Evolutionary conservation across 2,113 vertebrate species (phyloP), one percentile per base, ranked within the genome.

Genomic region (Python bivittatus): DNA sequence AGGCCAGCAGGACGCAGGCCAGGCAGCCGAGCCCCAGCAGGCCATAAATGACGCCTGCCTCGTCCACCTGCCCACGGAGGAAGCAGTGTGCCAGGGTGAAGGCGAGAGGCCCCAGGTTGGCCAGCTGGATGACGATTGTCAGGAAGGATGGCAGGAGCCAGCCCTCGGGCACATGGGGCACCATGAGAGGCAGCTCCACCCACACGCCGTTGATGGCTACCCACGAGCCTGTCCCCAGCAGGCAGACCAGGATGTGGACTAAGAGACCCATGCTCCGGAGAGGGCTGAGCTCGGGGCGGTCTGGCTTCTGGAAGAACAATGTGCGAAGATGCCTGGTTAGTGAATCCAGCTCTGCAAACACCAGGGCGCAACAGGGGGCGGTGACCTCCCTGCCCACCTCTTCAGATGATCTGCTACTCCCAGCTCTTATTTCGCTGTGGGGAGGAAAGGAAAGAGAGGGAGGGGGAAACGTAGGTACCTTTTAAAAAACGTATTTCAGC

Each of bases 101-200:
- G 7, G 97, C 96, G 86, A 98, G 96, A 0, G 98, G 98, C 1
- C 98, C 98, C 0, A 98, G 79, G 84, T 98, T 98, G 93, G 98
- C 98, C 95, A 98, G 94, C 96, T 98, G 98, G 96, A 98, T 98
- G 87, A 98, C 93, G 33, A 98, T 91, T 0, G 98, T 98, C 9
- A 98, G 97, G 97, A 98, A 98, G 0, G 98, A 98, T 2, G 98
- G 98, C 93, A 98, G 97, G 95, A 97, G 96, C 98, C 98, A 98
- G 61, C 98, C 98, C 94, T 98, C 98, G 0, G 98, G 98, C 83
- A 98, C 96, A 56, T 96, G 94, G 11, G 98, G 97, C 48, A 98
- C 98, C 0, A 98, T 89, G 8, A 98, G 95, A 1, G 98, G 98
- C 44, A 98, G 95, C 95, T 98, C 98, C 92, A 98, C 98, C 98